Evolutionary conservation across 2,113 vertebrate species (phyloP).

Genomic region (Anolis sagrei): DNA sequence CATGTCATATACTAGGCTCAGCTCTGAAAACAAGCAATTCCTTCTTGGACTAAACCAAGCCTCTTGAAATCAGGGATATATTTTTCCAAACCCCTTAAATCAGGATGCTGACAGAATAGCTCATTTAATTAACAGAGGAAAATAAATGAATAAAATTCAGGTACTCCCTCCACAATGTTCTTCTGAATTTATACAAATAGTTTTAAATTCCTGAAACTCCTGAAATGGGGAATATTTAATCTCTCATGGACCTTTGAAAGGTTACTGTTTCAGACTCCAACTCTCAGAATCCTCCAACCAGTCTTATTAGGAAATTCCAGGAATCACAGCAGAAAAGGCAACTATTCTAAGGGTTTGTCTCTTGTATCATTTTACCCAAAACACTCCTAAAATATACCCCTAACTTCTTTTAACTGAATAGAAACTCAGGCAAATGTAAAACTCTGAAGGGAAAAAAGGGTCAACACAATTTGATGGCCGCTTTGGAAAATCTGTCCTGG

Average conservation of each 20-base stretch:
- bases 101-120: not conserved
- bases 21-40: not conserved
- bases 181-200: not conserved
- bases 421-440: not conserved
- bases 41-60: not conserved
- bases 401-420: not conserved
- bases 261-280: no score
- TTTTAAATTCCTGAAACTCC: not conserved
- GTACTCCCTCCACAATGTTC: no score
- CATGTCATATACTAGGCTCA: not conserved
- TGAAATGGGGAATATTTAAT: not conserved
- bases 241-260: no score
- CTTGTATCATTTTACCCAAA: not conserved
- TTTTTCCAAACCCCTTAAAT: not conserved
- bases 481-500: not conserved
- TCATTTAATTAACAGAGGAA: no score
- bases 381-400: not conserved
- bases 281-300: no score
- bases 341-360: no score
- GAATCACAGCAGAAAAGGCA: no score
- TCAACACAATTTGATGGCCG: not conserved
- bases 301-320: no score
- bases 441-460: not conserved
- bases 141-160: not conserved
- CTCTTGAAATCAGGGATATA: not conserved